A percentile compares a stretch with the other conserved stretches of the same genome.
Conservation (phyloP, 1,140 invertebrate species). For the Tenebrio molitor region DNA sequence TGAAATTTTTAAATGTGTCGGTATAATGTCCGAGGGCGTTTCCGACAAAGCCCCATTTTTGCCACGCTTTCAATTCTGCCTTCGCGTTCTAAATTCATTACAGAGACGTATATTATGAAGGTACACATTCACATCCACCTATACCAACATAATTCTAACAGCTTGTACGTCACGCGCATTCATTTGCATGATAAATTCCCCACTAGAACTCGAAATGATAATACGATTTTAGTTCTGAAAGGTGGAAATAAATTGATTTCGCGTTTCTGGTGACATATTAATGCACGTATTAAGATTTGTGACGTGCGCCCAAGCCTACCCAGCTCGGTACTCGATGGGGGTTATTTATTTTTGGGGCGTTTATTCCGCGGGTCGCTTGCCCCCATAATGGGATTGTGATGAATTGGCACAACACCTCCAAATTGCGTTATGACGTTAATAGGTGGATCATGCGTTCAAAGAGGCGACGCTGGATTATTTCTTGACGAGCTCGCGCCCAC, state of each 20-base stretch:
- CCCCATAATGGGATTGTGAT: slow-evolving; percentile 55
- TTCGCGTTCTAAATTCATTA: slow-evolving; percentile 52
- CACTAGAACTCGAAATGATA: slow-evolving; percentile 61
- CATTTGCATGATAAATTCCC: slow-evolving; percentile 66
- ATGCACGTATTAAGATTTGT: slow-evolving; percentile 65
- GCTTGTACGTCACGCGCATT: slow-evolving; percentile 54
- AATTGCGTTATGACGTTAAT: slow-evolving; percentile 60
- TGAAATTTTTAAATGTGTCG: too few species aligned
- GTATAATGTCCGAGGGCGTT: slow-evolving; percentile 4
- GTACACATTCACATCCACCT: slow-evolving; percentile 47
- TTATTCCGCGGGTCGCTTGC: slow-evolving; percentile 50
- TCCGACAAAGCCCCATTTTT: slow-evolving; percentile 25
- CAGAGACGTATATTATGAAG: slow-evolving; percentile 48
- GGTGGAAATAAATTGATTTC: slow-evolving; percentile 66
- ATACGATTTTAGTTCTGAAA: slow-evolving; percentile 63
- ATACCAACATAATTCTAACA: slow-evolving; percentile 49
- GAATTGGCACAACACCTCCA: slow-evolving; percentile 56
- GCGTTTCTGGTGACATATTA: slow-evolving; percentile 66
- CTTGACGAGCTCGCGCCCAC: slow-evolving; percentile 13
- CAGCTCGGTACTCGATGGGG: slow-evolving; percentile 54
- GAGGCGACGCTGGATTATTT: slow-evolving; percentile 25
- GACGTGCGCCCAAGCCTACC: slow-evolving; percentile 54
- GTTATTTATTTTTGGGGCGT: slow-evolving; percentile 51
- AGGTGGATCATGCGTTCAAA: slow-evolving; percentile 57
- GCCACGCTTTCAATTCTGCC: slow-evolving; percentile 17